Base-by-base conservation (phyloP, 2,888 invertebrate genomes). In the Eustalomyia histrio region DNA sequence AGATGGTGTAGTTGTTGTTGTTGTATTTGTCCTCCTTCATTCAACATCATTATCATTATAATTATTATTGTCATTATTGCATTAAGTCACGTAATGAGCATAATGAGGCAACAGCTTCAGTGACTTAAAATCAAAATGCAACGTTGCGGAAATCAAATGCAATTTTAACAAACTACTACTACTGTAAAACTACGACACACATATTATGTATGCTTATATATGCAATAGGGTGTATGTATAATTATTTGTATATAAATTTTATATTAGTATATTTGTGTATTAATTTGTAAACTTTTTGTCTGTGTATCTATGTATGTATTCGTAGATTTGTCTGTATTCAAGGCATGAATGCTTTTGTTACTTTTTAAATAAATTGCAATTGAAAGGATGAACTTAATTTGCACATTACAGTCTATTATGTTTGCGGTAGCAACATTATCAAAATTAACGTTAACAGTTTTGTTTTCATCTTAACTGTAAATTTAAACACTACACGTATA, bases 11-110 rank as follows among this genome's bases (percentile, higher is more conserved):
- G 18, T 24, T 67, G 61, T 60, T 47, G 9, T 43, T 50, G n/a
- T 67, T 72, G 61, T 60, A 10, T 29, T 64, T 68, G 68, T 65
- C 60, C 76, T 76, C 33, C 65, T 73, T 76, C 47, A 21, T 69
- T 61, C 58, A 64, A 73, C 74, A 76, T 74, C 71, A 74, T 74
- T 76, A 67, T 83, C 71, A 71, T 74, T 53, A 64, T 58, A 75
- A 82, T 82, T 76, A 68, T 72, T 68, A 76, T 73, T 69, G 71
- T 80, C 76, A 74, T 71, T 74, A 83, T 80, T 76, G 73, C 74
- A 81, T 81, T 76, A 80, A 76, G 76, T 80, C 76, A 81, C 78
- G 78, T 81, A 81, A 81, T 64, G 61, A 74, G 63, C 65, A 81
- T 78, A 81, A 81, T 69, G 69, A 76, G 76, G 57, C 67, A 65